Evolutionary conservation across 2,113 vertebrate genomes (phyloP).

Genomic region (Lagopus muta): DNA sequence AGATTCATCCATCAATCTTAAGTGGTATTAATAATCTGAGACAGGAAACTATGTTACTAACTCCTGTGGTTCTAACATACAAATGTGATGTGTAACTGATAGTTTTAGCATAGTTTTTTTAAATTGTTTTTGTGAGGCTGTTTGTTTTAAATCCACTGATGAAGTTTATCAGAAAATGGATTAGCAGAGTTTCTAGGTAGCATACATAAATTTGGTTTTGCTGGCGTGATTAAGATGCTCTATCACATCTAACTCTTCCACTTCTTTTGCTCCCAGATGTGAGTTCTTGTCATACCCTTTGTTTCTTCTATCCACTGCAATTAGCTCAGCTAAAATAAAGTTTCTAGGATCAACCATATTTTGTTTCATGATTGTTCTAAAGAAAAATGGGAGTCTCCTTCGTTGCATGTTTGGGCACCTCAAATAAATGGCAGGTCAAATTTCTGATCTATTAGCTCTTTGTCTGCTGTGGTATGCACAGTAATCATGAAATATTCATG

Average conservation of each 20-base stretch:
- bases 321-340: slow-evolving; percentile 52
- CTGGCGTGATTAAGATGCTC: slow-evolving; percentile 14
- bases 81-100: neutral
- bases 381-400: slow-evolving; percentile 39
- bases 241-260: neutral
- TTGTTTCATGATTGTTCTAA: slow-evolving; percentile 22
- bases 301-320: slow-evolving; percentile 13
- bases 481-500: slow-evolving; percentile 63
- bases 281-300: slow-evolving; percentile 53
- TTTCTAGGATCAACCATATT: slow-evolving; percentile 57
- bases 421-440: slow-evolving; percentile 59
- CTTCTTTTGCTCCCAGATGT: slow-evolving; percentile 29
- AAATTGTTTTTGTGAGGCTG: neutral
- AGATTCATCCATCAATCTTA: neutral
- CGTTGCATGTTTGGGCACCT: slow-evolving; percentile 9
- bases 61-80: neutral
- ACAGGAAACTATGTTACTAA: neutral
- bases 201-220: neutral
- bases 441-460: slow-evolving; percentile 66
- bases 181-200: slow-evolving; percentile 1
- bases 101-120: neutral
- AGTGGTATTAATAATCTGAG: neutral
- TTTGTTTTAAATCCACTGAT: neutral
- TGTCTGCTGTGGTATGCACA: slow-evolving; percentile 37
- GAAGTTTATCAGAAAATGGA: neutral